Evolutionary conservation across 2,888 invertebrate genomes (phyloP), one percentile per base, ranked within the genome.

Genomic region (Amitus sp.): DNA sequence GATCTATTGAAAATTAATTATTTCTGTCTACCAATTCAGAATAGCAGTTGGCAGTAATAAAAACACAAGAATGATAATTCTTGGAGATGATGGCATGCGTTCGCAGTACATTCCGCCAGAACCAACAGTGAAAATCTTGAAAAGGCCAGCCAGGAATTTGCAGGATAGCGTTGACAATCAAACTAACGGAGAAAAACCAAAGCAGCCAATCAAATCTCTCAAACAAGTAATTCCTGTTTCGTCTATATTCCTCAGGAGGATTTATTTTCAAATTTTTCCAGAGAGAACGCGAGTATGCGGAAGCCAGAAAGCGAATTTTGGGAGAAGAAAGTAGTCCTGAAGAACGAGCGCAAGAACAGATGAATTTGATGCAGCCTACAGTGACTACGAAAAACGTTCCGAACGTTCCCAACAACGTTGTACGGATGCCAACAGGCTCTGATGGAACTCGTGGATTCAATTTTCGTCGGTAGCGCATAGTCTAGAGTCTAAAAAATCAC

Each of bases 261-360:
- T n/a, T n/a, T n/a, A n/a, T n/a, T n/a, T n/a, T n/a, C n/a, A n/a
- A n/a, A 34, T 42, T 70, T 27, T 9, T 68, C 17, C 79, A 97
- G 87, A 87, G 96, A 72, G 95, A 96, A 82, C 94, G 94, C 77
- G 96, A 95, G 77, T 97, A 97, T 79, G 95, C 95, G 10, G 92
- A 95, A 81, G 96, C 96, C 15, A 87, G 96, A 69, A 86, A 94
- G 67, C 86, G 96, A 77, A 96, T 97, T 83, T 84, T 96, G 71
- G 96, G 96, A 12, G 91, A 94, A 79, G 93, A 93, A 50, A 87
- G 88, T 71, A 91, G 90, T 80, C 91, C 92, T 0, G 92, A 93
- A 77, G 92, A 92, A 30, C 76, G 74, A 30, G 23, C 68, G 18
- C 23, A 70, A 7, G 74, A 76, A 27, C 80, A 79, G 63, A 72